Conservation (phyloP, 2,113 vertebrate genomes). For the Ictidomys tridecemlineatus region DNA sequence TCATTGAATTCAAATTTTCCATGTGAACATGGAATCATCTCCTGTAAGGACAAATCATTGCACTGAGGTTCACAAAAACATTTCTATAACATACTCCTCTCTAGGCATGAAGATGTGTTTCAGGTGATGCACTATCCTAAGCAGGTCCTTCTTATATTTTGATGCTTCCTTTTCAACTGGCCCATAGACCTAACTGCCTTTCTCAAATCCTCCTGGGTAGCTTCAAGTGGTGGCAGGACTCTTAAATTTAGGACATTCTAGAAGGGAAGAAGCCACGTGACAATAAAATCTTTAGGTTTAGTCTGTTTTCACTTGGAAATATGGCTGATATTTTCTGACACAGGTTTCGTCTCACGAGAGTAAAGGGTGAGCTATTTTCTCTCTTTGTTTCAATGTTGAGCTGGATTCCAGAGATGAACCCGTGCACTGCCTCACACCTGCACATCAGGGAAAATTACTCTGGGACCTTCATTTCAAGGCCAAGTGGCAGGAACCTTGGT, state of each 20-base stretch:
- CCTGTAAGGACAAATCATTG: neutral
- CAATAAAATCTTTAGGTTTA: neutral
- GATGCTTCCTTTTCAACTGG: neutral
- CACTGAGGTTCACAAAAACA: neutral
- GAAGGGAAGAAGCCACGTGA: neutral
- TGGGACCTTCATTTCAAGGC: neutral
- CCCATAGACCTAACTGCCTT: neutral
- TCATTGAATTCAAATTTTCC: neutral
- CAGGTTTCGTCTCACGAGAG: constrained; percentile 15
- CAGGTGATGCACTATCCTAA: neutral
- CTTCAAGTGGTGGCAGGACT: neutral
- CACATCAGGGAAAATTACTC: neutral
- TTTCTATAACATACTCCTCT: neutral
- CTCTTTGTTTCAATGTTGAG: neutral
- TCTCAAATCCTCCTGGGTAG: neutral
- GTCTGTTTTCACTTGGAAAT: constrained; percentile 17
- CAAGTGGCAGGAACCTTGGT: neutral
- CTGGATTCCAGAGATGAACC: neutral
- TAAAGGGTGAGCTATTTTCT: constrained; percentile 35
- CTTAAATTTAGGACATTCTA: neutral
- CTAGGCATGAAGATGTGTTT: neutral
- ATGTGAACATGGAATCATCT: neutral
- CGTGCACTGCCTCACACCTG: neutral
- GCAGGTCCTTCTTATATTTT: neutral
- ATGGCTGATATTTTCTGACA: constrained; percentile 54